Percentiles rank a stretch among this genome's conserved stretches.
Evolutionary conservation across 2,888 invertebrate genomes (phyloP).

Genomic region (Tanypteryx hageni): DNA sequence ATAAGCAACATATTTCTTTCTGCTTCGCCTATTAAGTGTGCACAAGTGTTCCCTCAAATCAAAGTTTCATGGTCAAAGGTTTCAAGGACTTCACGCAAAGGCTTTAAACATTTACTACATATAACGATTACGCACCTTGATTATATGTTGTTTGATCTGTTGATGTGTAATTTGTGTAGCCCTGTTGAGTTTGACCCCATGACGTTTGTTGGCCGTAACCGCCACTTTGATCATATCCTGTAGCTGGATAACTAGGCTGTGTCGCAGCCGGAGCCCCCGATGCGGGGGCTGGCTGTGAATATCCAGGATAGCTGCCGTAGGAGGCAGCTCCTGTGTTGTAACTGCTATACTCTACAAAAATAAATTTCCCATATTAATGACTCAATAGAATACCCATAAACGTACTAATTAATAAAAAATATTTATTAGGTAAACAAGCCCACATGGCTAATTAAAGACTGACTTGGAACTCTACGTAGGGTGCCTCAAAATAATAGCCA

Average conservation of each 20-base stretch:
- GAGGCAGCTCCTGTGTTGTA: conserved; percentile 68
- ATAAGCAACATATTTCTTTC: no score
- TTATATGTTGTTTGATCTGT: conserved; percentile 54
- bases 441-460: not conserved
- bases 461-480: not conserved
- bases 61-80: conserved; percentile 4
- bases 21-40: not conserved
- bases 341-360: conserved; percentile 68
- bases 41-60: not conserved
- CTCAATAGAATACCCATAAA: not conserved
- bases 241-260: conserved; percentile 67
- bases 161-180: conserved; percentile 63
- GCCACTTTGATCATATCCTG: conserved; percentile 68
- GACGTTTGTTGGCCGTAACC: conserved; percentile 67
- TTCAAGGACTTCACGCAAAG: not conserved
- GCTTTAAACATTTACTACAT: not conserved
- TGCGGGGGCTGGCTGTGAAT: conserved; percentile 68
- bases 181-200: conserved; percentile 67
- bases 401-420: not conserved
- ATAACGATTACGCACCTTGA: conserved; percentile 45
- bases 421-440: not conserved
- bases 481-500: conserved; percentile 23
- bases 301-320: conserved; percentile 68
- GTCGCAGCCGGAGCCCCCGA: conserved; percentile 67
- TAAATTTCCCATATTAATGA: not conserved